Conservation (phyloP, 2,888 invertebrate species). For the Euphydryas editha region DNA sequence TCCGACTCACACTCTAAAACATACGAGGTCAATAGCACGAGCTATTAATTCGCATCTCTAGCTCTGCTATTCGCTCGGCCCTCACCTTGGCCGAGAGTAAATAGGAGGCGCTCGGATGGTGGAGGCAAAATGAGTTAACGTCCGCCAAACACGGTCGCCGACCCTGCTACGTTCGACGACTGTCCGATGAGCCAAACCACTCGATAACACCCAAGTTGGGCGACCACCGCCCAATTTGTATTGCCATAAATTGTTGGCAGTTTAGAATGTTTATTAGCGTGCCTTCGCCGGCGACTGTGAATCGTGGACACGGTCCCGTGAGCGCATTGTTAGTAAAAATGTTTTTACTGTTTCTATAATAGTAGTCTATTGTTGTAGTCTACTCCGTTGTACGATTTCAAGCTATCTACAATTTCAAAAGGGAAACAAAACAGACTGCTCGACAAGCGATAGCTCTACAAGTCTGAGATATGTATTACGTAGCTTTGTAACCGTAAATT, state of each 20-base stretch:
- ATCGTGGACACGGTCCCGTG: constrained; percentile 29
- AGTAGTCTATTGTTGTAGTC: constrained; percentile 23
- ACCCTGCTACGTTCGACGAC: constrained; percentile 65
- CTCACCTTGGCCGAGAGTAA: constrained; percentile 75
- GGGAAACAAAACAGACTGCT: constrained; percentile 22
- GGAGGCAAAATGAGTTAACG: constrained; percentile 66
- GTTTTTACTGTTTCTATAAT: constrained; percentile 29
- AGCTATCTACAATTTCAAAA: constrained; percentile 28
- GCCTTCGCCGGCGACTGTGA: constrained; percentile 43
- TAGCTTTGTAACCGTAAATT: constrained; percentile 27
- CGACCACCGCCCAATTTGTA: constrained; percentile 46
- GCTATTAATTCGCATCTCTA: constrained; percentile 53
- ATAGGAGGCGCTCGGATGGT: constrained; percentile 51
- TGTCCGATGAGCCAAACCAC: constrained; percentile 58
- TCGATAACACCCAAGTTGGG: constrained; percentile 37
- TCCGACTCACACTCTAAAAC: constrained; percentile 34
- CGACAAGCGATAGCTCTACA: constrained; percentile 8
- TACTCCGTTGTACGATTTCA: constrained; percentile 20
- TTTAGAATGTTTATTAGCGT: constrained; percentile 50
- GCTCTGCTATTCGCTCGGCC: constrained; percentile 50
- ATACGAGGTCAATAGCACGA: constrained; percentile 55
- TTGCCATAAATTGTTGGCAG: constrained; percentile 38
- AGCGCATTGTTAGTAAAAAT: constrained; percentile 27
- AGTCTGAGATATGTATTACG: constrained; percentile 13
- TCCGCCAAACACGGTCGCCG: constrained; percentile 75